These are phyloP conservation scores for Diogma glabrata DNA, from an alignment of 2,888 invertebrate genomes.

Conservation along the genomic window DNA sequence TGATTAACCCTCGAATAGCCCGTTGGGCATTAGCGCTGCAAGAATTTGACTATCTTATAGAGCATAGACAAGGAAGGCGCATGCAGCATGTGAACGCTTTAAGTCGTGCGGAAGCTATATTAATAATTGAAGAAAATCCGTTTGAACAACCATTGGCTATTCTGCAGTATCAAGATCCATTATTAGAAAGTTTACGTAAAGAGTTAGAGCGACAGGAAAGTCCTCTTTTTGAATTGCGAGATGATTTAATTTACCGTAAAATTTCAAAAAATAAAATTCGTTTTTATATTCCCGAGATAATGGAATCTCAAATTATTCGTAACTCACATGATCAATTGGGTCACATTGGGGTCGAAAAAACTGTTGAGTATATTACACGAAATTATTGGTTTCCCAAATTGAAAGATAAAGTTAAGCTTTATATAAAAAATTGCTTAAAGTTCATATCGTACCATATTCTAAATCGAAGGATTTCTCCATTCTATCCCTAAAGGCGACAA, in stretches of 20 bases:
- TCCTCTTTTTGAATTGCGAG: conserved; percentile 15
- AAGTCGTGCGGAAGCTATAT: conserved; percentile 18
- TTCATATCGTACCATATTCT: conserved; percentile 15
- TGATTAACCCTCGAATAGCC: conserved; percentile 21
- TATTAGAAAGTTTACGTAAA: conserved; percentile 19
- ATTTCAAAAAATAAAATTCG: conserved; percentile 11
- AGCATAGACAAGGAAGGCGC: conserved; percentile 17
- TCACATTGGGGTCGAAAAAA: conserved; percentile 26
- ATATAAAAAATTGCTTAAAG: conserved; percentile 15
- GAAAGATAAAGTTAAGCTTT: conserved; percentile 16
- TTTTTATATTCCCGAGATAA: conserved; percentile 19
- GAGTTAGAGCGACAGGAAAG: conserved; percentile 16
- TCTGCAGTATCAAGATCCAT: conserved; percentile 17
- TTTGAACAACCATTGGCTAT: conserved; percentile 16
- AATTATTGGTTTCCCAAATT: conserved; percentile 28
- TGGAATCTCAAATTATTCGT: conserved; percentile 21
- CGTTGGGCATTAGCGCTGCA: no score
- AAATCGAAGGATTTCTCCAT: conserved; percentile 22
- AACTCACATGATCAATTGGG: conserved; percentile 23
- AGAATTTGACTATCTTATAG: conserved; percentile 15
- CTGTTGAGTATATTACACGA: conserved; percentile 19
- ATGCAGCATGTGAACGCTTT: conserved; percentile 27
- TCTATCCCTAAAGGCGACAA: conserved; percentile 21
- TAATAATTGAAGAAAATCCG: conserved; percentile 13
- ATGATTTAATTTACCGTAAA: conserved; percentile 17